Base-by-base conservation (phyloP, 2,113 vertebrate genomes). In the Candoia aspera region DNA sequence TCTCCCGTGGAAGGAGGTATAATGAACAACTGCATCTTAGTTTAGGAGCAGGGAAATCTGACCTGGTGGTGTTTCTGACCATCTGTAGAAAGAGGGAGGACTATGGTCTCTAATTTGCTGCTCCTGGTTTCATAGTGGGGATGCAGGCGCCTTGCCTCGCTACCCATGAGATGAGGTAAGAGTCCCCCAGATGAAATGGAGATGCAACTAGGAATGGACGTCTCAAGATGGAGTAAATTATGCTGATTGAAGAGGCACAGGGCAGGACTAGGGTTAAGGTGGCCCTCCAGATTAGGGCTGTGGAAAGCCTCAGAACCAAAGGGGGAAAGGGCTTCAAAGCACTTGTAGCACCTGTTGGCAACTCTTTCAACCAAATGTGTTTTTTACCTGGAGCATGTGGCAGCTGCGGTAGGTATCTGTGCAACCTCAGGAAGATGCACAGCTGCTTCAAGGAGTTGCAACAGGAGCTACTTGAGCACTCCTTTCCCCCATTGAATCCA, bases 1-100 rank as follows among this genome's bases (percentile, higher is more conserved):
- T 93, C 93, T 87, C 91, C 96, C 92, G 88, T 93, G 92, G 97
- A 97, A 93, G 94, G 89, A 98, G 98, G 99, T 99, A 95, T 86
- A 91, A 60, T 37, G 11, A 64, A 79, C 83, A 57, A 19, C 42
- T 59, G 54, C 54, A 60, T 42, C 60, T 79, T 84, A 84, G 29
- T 6, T 83, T 88, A n/a, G 42, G 11, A 59, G 1, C 12, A 21
- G 53, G 53, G 37, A 57, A 29, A 26, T 5, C 37, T 58, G 46
- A n/a, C 83, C 23, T 54, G 12, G 4, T 59, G 23, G 19, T 33
- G 12, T 60, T 21, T 91, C 13, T 73, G 8, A 11, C 33, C 13
- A 9, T 11, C 8, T 54, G 15, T 62, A 9, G 29, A 23, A 64
- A 54, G 29, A 33, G 19, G 5, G 8, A 15, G 73, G 54, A 29